These are phyloP conservation scores for Sphecodes monilicornis DNA, from an alignment of 2,888 invertebrate genomes.

Conservation along the genomic window DNA sequence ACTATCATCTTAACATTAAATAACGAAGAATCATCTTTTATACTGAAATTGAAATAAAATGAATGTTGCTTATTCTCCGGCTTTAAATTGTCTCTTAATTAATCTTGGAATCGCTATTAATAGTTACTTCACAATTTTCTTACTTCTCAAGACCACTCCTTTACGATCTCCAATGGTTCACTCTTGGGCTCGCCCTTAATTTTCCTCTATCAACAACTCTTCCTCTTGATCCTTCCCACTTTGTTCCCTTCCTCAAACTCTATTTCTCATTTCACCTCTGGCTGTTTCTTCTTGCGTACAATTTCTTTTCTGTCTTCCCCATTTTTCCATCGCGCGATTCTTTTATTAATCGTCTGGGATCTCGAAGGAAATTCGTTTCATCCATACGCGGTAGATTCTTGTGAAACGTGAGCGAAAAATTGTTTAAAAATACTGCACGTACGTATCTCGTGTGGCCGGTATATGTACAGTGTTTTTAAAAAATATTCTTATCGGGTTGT, in stretches of 20 bases:
- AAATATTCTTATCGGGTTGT: too few species aligned
- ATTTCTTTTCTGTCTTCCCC: background rate
- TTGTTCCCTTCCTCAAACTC: background rate
- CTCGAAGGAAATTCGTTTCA: background rate
- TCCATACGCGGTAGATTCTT: background rate
- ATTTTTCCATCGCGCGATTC: background rate
- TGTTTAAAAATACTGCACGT: background rate
- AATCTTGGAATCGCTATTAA: background rate
- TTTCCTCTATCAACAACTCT: conserved; percentile 1
- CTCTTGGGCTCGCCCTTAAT: background rate
- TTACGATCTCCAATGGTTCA: background rate
- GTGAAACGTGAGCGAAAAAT: background rate
- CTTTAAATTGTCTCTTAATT: background rate
- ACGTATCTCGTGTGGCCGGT: background rate
- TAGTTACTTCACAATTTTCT: background rate
- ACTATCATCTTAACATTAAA: background rate
- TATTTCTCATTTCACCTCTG: background rate
- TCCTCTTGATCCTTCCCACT: background rate
- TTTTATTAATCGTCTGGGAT: background rate
- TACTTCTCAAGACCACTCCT: background rate
- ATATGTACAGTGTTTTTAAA: background rate
- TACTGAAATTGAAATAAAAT: background rate
- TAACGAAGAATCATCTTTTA: background rate
- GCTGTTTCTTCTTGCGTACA: background rate
- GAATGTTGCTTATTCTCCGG: background rate